These are phyloP conservation scores for Glaucidium brasilianum DNA, from an alignment of 2,113 vertebrate genomes.

Conservation along the genomic window DNA sequence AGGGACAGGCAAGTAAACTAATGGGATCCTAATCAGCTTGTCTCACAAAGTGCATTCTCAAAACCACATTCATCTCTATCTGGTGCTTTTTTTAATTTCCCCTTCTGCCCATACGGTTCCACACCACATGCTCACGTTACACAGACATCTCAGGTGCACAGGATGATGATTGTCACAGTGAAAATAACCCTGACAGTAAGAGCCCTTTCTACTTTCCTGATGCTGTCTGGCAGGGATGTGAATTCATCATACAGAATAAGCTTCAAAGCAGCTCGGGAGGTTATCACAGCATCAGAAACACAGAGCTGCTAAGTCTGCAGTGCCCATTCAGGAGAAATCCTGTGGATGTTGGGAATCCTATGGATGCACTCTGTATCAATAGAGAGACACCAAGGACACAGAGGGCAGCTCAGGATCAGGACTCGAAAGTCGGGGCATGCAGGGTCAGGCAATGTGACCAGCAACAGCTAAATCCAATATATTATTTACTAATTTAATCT, in stretches of 20 bases:
- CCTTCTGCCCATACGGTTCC: not conserved
- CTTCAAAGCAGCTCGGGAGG: not conserved
- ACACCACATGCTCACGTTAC: rapidly evolving
- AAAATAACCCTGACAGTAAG: not conserved
- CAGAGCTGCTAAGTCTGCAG: not conserved
- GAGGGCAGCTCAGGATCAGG: not conserved
- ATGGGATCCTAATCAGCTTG: not conserved
- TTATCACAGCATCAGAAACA: not conserved
- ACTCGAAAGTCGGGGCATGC: not conserved
- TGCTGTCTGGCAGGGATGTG: not conserved
- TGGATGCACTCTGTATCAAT: rapidly evolving
- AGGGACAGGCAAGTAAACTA: not conserved
- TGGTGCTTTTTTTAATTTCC: not conserved
- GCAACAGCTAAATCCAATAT: not conserved
- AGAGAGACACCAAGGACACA: not conserved
- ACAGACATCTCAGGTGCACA: not conserved
- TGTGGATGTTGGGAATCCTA: not conserved
- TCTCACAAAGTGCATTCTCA: not conserved
- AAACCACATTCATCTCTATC: not conserved
- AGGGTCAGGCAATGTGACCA: not conserved
- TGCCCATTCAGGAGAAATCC: not conserved
- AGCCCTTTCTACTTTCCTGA: not conserved
- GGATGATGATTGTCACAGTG: not conserved
- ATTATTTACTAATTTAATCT: not conserved
- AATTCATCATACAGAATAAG: not conserved